These are phyloP conservation scores for Drosophila nr. perissopoda DNA, from an alignment of 2,888 invertebrate genomes.

Conservation along the genomic window DNA sequence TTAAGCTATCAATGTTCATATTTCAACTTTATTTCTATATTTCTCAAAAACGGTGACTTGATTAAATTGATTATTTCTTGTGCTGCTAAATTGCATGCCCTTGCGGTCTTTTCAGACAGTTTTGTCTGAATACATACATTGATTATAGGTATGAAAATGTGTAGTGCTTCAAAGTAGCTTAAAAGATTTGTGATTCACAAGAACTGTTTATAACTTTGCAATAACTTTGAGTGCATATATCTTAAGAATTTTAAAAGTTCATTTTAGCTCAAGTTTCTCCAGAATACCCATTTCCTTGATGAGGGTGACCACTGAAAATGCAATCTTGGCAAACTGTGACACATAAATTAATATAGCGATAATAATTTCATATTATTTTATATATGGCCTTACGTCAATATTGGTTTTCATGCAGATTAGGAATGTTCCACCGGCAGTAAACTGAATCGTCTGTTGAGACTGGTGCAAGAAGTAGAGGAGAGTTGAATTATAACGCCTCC, in stretches of 20 bases:
- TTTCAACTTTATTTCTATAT: neutral
- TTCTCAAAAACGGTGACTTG: neutral
- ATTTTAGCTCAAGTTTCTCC: slow-evolving; percentile 25
- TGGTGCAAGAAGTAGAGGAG: slow-evolving; percentile 38
- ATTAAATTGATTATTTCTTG: neutral
- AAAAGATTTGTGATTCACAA: neutral
- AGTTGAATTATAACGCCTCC: slow-evolving; percentile 44
- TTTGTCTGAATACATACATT: neutral
- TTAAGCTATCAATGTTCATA: neutral
- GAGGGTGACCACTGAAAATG: slow-evolving; percentile 57
- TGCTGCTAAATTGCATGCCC: neutral
- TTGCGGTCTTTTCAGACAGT: neutral
- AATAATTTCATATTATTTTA: neutral
- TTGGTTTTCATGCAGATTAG: slow-evolving; percentile 42
- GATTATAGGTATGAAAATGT: neutral
- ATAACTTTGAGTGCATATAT: neutral
- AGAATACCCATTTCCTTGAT: slow-evolving; percentile 48
- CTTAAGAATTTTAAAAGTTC: neutral
- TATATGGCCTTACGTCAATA: slow-evolving; percentile 30
- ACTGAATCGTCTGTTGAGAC: slow-evolving; percentile 35
- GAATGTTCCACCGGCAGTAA: slow-evolving; percentile 45
- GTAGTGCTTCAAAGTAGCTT: neutral
- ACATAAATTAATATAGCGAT: neutral
- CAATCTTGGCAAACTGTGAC: slow-evolving; percentile 53
- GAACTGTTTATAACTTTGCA: neutral